Base-by-base conservation (phyloP, 30 jellyfish, hydroid and myxozoan genomes). In the Hydractinia symbiolongicarpus region DNA sequence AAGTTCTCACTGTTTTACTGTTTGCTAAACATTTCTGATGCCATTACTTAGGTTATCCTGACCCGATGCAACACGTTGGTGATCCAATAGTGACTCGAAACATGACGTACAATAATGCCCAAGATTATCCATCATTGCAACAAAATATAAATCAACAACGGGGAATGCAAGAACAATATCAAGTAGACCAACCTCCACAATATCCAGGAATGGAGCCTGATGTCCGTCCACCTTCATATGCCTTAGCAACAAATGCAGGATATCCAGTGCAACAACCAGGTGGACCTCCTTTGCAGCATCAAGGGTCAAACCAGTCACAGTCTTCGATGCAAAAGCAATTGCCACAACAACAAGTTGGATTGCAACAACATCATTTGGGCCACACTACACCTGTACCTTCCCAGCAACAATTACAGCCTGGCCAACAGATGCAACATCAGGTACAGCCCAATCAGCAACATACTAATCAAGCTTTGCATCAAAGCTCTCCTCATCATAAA, bases 371-470 rank as follows among this genome's bases (percentile, higher is more conserved):
- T 30, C 44, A 30, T 30, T 30, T 30, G 44, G 44, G 44, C 44
- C 44, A 30, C 2, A 0, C 44, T 30, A 30, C 44, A 30, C 44
- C 1, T 30, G 44, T 30, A 30, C 44, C 44, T 64, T 64, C 7
- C 40, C 74, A 64, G 58, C 60, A 69, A 5, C 75, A 20, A 51
- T 44, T 10, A 13, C 76, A 61, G 11, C 55, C 21, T 5, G 76
- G 55, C 67, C 76, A 81, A 66, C 53, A 21, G 49, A 55, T 11
- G 7, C 80, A 61, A 30, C 86, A 61, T 9, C 86, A 53, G 30
- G 19, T 60, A 13, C 16, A 60, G 16, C 15, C 15, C 17, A 13
- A 14, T 17, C 89, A 82, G 16, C 90, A 82, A 74, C 90, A 72
- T 15, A 82, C 44, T 30, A 30, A 30, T 71, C 91, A 76, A 67